Evolutionary conservation across 2,797 vertebrate species (phyloP), one percentile per base, ranked within the genome.

Genomic region (Leucoraja ocellata): DNA sequence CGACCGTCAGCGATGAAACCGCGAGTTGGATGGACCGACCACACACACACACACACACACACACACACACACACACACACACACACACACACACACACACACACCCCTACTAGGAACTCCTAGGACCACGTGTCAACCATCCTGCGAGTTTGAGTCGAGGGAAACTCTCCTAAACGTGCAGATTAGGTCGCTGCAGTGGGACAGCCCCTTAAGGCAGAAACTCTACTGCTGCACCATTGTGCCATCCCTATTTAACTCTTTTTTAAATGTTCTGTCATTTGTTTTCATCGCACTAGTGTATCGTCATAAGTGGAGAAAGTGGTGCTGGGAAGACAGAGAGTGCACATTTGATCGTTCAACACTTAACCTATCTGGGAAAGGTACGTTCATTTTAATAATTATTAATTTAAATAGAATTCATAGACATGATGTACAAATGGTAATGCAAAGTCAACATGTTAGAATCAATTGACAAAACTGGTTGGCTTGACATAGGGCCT

Each of bases 281-380:
- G 94, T 94, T 94, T 21, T 94, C 96, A n/a, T 83, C 95, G 11
- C 96, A 94, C 94, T 93, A 99, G 99, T 99, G 99, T 94, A 98
- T 99, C 94, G 98, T 99, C 95, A 99, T 99, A 97, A 99, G 98
- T 6, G 99, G 99, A 79, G 99, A 99, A 95, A 99, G 99, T 78
- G 99, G 99, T 91, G 98, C 99, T 8, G 99, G 99, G 93, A 99
- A 99, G 96, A 99, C 98, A 0, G 99, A 99, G 95, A 99, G 98
- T 1, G 97, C 99, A 93, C 99, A 99, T 96, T 96, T 99, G 95
- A 99, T 99, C 32, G 98, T 99, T 94, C 99, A 99, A 93, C 99
- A 99, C 96, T 97, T 99, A 93, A 99, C 98, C 95, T 99, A 99
- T 96, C 95, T 99, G 95, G 99, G 99, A 97, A 99, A 99, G 98